Percentiles rank a stretch among this genome's conserved stretches.
Evolutionary conservation across 1,140 invertebrate species (phyloP).

Genomic region (Brachionus manjavacas): DNA sequence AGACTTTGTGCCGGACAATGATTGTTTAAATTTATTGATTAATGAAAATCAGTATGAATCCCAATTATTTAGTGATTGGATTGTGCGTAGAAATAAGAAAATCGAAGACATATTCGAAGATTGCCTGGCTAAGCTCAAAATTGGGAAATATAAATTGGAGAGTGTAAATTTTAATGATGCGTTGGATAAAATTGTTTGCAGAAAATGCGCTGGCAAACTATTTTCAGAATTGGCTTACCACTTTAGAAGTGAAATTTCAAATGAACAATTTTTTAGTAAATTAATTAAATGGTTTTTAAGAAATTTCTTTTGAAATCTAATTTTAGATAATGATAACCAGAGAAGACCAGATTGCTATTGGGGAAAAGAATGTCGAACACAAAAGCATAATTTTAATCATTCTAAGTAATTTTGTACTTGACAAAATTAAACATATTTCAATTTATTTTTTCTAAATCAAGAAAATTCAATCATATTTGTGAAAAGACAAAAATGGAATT

Average conservation of each 20-base stretch:
- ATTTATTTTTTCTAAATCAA: conserved; percentile 35
- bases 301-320: neutral
- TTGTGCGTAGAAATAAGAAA: conserved; percentile 47
- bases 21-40: conserved; percentile 48
- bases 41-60: conserved; percentile 53
- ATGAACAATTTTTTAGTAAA: conserved; percentile 48
- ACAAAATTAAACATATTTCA: neutral
- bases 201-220: conserved; percentile 49
- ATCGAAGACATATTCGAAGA: conserved; percentile 49
- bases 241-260: conserved; percentile 50
- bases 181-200: conserved; percentile 47
- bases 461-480: conserved; percentile 51
- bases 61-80: conserved; percentile 51
- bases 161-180: conserved; percentile 12
- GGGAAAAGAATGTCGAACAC: conserved; percentile 54
- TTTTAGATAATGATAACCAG: neutral
- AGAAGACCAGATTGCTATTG: conserved; percentile 51
- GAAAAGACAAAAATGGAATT: conserved; percentile 46
- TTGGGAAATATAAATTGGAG: conserved; percentile 46
- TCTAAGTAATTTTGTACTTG: conserved; percentile 46
- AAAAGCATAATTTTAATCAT: conserved; percentile 52
- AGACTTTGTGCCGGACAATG: conserved; percentile 52
- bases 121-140: conserved; percentile 47
- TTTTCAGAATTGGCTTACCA: conserved; percentile 52
- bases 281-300: neutral